Percentiles rank a stretch among this genome's conserved stretches.
Conservation (phyloP, 2,797 vertebrate species). For the Calcarius lapponicus region DNA sequence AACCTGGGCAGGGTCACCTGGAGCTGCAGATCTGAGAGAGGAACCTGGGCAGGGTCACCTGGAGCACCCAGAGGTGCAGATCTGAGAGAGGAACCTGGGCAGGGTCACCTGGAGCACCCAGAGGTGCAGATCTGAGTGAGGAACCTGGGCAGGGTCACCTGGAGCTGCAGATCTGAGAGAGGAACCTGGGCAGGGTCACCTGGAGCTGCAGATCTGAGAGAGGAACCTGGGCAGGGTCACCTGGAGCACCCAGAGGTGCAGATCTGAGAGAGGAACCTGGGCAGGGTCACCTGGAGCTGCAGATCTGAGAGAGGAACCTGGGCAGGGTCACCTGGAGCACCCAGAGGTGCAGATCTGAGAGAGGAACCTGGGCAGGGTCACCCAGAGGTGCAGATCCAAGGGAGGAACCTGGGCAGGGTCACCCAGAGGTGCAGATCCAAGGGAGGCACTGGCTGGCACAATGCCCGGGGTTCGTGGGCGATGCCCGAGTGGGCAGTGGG, state of each 20-base stretch:
- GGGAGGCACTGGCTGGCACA: background rate
- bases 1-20: no score
- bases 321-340: background rate
- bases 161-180: no score
- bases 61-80: background rate
- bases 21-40: no score
- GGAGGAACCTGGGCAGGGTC: no score
- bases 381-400: background rate
- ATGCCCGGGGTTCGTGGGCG: accelerated
- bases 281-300: no score
- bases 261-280: no score
- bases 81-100: no score
- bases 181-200: no score
- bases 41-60: background rate
- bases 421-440: no score
- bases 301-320: no score
- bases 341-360: background rate
- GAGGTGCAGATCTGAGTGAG: background rate
- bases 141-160: no score
- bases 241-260: background rate
- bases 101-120: background rate
- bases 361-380: background rate
- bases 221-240: background rate
- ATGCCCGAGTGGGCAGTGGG: background rate
- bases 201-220: no score